Evolutionary conservation across 2,888 invertebrate species (phyloP).

Genomic region (Drosophila sordidula): DNA sequence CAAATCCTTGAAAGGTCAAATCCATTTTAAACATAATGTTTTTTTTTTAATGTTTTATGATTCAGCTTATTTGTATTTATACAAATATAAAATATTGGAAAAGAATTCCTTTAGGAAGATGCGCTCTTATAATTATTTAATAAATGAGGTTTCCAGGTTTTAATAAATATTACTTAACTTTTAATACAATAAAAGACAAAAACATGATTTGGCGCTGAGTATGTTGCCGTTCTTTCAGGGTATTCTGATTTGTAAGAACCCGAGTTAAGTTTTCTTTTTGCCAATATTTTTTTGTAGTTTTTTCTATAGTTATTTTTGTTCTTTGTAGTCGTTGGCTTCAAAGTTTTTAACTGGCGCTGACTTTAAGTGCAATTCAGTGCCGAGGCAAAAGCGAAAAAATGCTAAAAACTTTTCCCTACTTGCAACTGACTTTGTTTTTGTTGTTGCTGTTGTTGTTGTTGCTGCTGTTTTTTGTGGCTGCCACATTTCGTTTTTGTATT

Average conservation of each 20-base stretch:
- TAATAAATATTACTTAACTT: too few species aligned
- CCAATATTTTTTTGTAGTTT: constrained; percentile 1
- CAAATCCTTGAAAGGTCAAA: too few species aligned
- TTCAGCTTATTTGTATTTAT: too few species aligned
- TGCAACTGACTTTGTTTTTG: constrained; percentile 56
- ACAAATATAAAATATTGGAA: too few species aligned
- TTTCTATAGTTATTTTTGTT: constrained; percentile 23
- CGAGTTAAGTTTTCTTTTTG: neutral
- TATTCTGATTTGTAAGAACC: neutral
- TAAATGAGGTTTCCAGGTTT: too few species aligned
- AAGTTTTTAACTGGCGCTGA: constrained; percentile 78
- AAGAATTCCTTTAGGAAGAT: too few species aligned
- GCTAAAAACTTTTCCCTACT: constrained; percentile 64
- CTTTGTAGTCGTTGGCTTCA: constrained; percentile 56
- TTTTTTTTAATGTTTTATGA: too few species aligned
- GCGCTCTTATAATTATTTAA: too few species aligned
- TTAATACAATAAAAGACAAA: too few species aligned
- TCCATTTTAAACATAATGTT: too few species aligned
- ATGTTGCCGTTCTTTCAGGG: neutral
- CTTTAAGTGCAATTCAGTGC: constrained; percentile 81
- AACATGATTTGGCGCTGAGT: too few species aligned
- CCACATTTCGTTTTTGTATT: constrained; percentile 73
- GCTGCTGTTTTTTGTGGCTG: constrained; percentile 59
- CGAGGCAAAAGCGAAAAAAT: constrained; percentile 66
- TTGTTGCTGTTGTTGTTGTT: constrained; percentile 41